A percentile compares a stretch with the other conserved stretches of the same genome.
Conservation (phyloP, 2,113 vertebrate genomes). For the Aepyceros melampus region DNA sequence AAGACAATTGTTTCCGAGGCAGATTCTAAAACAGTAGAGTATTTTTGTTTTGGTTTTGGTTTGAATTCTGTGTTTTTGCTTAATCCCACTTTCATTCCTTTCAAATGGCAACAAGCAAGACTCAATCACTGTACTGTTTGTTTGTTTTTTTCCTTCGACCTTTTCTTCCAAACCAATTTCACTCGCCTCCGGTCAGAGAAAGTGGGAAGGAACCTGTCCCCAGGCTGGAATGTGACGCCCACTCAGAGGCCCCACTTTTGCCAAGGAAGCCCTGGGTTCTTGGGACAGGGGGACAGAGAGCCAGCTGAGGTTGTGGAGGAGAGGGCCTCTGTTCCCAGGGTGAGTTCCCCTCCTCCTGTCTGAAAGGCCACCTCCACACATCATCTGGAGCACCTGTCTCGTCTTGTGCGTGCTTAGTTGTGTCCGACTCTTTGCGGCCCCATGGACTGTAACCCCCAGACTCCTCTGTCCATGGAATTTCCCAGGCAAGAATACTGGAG, state of each 20-base stretch:
- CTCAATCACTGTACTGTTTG: conserved; percentile 17
- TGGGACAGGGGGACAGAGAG: not conserved
- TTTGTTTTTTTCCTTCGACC: not conserved
- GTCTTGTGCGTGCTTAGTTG: not conserved
- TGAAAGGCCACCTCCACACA: not conserved
- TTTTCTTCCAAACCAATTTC: conserved; percentile 32
- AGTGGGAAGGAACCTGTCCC: not conserved
- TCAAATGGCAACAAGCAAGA: conserved; percentile 55
- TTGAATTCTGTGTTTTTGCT: conserved; percentile 49
- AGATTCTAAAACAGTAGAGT: conserved; percentile 45
- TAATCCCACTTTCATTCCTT: conserved; percentile 73
- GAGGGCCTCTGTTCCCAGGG: not conserved
- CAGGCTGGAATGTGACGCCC: not conserved
- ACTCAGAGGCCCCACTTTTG: not conserved
- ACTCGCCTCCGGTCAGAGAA: not conserved
- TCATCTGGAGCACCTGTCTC: not conserved
- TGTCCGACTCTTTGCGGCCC: not conserved
- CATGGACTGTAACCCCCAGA: not conserved
- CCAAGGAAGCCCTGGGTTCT: not conserved
- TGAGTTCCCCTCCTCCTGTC: not conserved
- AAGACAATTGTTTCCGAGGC: conserved; percentile 23
- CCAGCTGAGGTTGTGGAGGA: not conserved
- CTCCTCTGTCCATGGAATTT: not conserved
- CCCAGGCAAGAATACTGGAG: not conserved
- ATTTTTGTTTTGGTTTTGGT: conserved; percentile 53